These are phyloP conservation scores for Blastomussa wellsi DNA, from an alignment of 92 coral and sea anemone species.

Conservation along the genomic window DNA sequence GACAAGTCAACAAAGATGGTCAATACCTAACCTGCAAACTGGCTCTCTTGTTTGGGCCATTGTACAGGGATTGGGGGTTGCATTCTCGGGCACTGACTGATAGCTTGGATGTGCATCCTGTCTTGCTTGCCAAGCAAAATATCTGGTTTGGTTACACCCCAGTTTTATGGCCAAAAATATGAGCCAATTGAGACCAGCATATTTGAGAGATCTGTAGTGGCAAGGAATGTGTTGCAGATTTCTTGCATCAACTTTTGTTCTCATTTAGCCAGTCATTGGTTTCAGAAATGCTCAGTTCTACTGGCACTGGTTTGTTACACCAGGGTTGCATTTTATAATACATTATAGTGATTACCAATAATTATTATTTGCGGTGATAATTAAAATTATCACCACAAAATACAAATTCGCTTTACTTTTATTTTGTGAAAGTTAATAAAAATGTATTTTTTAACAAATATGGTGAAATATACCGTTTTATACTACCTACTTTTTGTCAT, in stretches of 20 bases:
- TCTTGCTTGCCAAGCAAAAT: background rate
- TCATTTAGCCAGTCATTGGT: too few relatives aligned
- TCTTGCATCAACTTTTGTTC: too few relatives aligned
- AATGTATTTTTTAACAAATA: background rate
- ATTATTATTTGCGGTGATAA: too few relatives aligned
- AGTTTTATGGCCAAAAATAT: background rate
- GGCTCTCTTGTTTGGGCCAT: background rate
- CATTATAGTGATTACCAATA: too few relatives aligned
- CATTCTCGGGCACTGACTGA: background rate
- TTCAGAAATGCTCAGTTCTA: too few relatives aligned
- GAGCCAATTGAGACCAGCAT: background rate
- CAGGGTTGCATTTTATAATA: background rate
- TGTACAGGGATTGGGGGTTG: background rate
- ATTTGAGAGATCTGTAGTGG: too few relatives aligned
- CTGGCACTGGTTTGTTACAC: background rate
- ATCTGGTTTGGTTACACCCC: background rate
- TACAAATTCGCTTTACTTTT: background rate
- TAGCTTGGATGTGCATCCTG: background rate
- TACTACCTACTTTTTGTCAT: background rate
- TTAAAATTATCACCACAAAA: background rate
- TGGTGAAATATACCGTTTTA: background rate
- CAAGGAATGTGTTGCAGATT: too few relatives aligned
- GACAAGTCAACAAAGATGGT: background rate
- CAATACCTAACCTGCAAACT: too few relatives aligned
- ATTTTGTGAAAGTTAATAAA: background rate